Conservation (phyloP, 1,140 invertebrate genomes). For the Diplogasteroides magnus region DNA sequence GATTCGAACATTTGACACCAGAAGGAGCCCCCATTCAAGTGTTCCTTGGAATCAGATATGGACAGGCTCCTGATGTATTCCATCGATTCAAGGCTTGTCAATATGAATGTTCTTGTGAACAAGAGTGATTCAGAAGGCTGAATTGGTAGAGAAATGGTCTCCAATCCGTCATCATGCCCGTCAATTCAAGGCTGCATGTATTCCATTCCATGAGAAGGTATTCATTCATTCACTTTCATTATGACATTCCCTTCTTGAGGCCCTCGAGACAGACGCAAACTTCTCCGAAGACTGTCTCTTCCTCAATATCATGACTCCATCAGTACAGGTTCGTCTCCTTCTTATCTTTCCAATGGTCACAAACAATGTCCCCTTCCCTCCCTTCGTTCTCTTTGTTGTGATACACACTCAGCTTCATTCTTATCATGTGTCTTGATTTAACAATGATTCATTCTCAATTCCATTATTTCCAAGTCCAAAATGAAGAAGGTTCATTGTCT, state of each 20-base stretch:
- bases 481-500: too few relatives aligned
- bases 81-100: conserved; percentile 30
- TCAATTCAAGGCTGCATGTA: conserved; percentile 21
- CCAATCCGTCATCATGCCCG: conserved; percentile 14
- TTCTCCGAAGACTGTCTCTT: conserved; percentile 86
- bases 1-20: background rate
- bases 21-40: conserved; percentile 6
- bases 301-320: conserved; percentile 75
- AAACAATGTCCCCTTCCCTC: too few relatives aligned
- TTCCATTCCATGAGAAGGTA: conserved; percentile 6
- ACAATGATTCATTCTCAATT: too few relatives aligned
- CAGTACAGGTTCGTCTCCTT: conserved; percentile 57
- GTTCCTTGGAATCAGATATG: conserved; percentile 35
- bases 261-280: conserved; percentile 3
- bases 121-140: conserved; percentile 27
- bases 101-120: background rate
- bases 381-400: too few relatives aligned
- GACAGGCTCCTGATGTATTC: conserved; percentile 27
- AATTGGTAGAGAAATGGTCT: conserved; percentile 27
- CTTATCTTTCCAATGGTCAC: too few relatives aligned
- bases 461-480: too few relatives aligned
- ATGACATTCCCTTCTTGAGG: background rate
- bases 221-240: background rate
- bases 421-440: too few relatives aligned
- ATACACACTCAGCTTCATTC: too few relatives aligned